phyloP scores from a whole-genome alignment of 2,797 vertebrate species.

The Ambastaia sidthimunki region DNA sequence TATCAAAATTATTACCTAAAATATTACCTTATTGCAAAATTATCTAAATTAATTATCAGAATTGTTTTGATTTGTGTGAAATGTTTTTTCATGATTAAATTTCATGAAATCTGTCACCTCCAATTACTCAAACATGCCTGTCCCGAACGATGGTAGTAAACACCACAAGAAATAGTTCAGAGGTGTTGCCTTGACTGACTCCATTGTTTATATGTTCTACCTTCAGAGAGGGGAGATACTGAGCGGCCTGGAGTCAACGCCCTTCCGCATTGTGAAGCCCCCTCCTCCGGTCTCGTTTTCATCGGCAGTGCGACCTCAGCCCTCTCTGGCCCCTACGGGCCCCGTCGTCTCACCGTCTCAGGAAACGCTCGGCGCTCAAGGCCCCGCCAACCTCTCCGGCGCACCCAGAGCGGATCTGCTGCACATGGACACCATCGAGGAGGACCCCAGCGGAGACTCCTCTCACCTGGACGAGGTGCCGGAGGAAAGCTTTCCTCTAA shows the following conservation, averaged over 20 bases:
- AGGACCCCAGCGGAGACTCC: conserved; percentile 91
- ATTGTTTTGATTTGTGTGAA: too few species aligned
- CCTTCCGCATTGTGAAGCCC: conserved; percentile 86
- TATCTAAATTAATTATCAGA: too few species aligned
- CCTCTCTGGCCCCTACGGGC: conserved; percentile 48
- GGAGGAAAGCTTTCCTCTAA: conserved; percentile 87
- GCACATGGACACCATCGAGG: conserved; percentile 89
- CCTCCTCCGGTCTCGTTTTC: conserved; percentile 62
- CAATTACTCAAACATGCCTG: neutral
- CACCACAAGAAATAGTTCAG: neutral
- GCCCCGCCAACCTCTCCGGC: conserved; percentile 71
- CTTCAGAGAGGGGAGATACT: conserved; percentile 89
- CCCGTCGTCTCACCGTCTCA: conserved; percentile 35
- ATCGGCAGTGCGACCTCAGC: conserved; percentile 57
- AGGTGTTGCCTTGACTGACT: neutral
- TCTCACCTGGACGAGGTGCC: conserved; percentile 83
- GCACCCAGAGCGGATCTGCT: conserved; percentile 76
- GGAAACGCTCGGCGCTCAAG: conserved; percentile 59
- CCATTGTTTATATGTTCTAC: conserved; percentile 39
- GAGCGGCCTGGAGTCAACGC: conserved; percentile 86
- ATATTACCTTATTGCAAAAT: too few species aligned
- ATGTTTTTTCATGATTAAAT: neutral
- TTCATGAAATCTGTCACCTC: conserved; percentile 3
- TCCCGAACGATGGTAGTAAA: neutral
- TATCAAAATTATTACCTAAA: neutral